Base-by-base conservation (phyloP, 2,113 vertebrate genomes). In the Vidua macroura region DNA sequence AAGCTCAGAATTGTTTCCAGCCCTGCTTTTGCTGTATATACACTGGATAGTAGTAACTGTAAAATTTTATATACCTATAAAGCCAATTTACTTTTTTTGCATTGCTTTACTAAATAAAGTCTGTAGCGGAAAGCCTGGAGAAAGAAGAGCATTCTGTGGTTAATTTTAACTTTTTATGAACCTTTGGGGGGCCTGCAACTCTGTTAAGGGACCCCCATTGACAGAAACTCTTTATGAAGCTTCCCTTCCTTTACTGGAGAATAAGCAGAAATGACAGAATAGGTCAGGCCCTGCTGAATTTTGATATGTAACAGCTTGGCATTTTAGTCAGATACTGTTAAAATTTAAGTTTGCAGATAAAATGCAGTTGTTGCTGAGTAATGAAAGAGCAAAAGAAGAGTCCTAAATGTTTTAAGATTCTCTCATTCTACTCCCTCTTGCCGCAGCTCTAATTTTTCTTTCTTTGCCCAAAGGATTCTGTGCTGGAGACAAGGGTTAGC, bases 91-190 rank as follows among this genome's bases (percentile, higher is more conserved):
- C 18, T n/a, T 83, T 85, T 59, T 64, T 84, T 53, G 7, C 13
- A 7, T 68, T 58, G 33, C 39, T 90, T 93, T 83, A n/a, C 86
- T 80, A 62, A 89, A 46, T 60, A 64, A 78, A 28, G 41, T 53
- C 48, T 89, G 48, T 41, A 51, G 19, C 59, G 33, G 62, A 83
- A 80, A 95, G 63, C 21, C 41, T 83, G 37, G 48, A 76, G n/a
- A 44, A 70, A 73, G 83, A 86, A 83, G 49, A 91, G 41, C 19
- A 79, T 86, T 63, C 83, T 75, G 25, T 72, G 14, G 66, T 91
- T 68, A 90, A 94, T 63, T 96, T 91, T 68, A 90, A 94, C 59
- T 96, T 90, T 88, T 53, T 60, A 49, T 93, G 95, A 96, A 90
- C 85, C 6, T 53, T 49, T 73, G 12, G 6, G 53, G 70, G 83